These are phyloP conservation scores for Epinotia brunnichana DNA, from an alignment of 2,888 invertebrate genomes.

Conservation along the genomic window DNA sequence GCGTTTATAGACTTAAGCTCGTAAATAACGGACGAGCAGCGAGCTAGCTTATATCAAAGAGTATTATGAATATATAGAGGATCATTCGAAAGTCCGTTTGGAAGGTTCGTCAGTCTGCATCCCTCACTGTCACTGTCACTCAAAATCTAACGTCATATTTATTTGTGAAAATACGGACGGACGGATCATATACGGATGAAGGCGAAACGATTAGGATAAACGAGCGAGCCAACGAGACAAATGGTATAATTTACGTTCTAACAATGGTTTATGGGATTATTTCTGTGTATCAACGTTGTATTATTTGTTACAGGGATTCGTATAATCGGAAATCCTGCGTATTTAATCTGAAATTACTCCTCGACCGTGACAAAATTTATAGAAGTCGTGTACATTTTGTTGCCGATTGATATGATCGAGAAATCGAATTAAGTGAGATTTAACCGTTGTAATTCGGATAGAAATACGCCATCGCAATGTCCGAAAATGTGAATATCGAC, in stretches of 20 bases:
- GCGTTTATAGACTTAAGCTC: too few species aligned
- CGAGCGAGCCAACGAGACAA: slow-evolving; percentile 3
- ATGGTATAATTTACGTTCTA: background rate
- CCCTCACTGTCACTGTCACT: background rate
- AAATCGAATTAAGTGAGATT: background rate
- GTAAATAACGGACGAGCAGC: too few species aligned
- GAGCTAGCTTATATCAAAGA: too few species aligned
- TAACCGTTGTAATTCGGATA: background rate
- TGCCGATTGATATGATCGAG: background rate
- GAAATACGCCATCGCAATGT: slow-evolving; percentile 59
- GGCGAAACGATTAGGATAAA: background rate
- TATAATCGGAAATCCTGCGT: background rate
- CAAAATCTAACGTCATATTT: background rate
- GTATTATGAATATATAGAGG: too few species aligned
- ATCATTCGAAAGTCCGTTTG: too few species aligned
- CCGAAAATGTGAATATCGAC: slow-evolving; percentile 78
- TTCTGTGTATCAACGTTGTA: background rate
- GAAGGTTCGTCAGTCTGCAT: too few species aligned
- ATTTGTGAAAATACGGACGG: background rate
- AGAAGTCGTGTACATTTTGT: background rate
- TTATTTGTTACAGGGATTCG: background rate
- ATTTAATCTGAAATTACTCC: background rate
- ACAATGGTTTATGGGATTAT: background rate
- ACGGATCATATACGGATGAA: background rate
- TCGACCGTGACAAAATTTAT: background rate